phyloP scores from a whole-genome alignment of 2,888 invertebrate species.

The Drosophila mettleri region DNA sequence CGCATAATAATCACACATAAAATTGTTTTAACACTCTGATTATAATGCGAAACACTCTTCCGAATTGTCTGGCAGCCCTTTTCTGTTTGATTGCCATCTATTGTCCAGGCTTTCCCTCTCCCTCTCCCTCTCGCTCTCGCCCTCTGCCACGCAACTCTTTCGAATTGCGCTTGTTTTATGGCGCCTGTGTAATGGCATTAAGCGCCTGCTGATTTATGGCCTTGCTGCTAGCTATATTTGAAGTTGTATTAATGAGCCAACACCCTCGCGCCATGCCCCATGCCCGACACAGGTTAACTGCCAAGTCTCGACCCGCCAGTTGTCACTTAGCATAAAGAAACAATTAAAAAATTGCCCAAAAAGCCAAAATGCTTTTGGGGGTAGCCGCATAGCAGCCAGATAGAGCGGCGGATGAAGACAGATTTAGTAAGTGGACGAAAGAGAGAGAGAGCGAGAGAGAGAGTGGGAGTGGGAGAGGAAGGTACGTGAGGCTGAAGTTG shows the following conservation, averaged over 20 bases:
- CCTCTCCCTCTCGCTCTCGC: neutral
- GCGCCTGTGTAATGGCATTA: slow-evolving; percentile 58
- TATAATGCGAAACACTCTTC: slow-evolving; percentile 1
- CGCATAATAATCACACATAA: slow-evolving; percentile 6
- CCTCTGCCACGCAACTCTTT: neutral
- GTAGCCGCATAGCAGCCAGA: slow-evolving; percentile 77
- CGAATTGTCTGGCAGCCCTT: slow-evolving; percentile 4
- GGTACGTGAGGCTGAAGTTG: slow-evolving; percentile 25
- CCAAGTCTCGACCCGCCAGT: slow-evolving; percentile 24
- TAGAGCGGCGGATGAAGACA: slow-evolving; percentile 22
- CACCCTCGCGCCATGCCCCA: neutral
- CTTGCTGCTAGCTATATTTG: slow-evolving; percentile 58
- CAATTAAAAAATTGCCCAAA: slow-evolving; percentile 81
- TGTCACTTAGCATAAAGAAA: slow-evolving; percentile 83
- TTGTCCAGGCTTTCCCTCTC: slow-evolving; percentile 1
- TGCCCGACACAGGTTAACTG: slow-evolving; percentile 1
- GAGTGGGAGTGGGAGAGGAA: neutral
- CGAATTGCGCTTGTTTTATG: slow-evolving; percentile 20
- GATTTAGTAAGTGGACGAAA: neutral
- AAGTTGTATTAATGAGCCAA: slow-evolving; percentile 68
- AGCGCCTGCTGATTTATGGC: slow-evolving; percentile 69
- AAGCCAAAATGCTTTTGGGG: slow-evolving; percentile 75
- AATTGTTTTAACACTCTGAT: slow-evolving; percentile 7
- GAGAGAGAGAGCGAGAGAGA: slow-evolving; percentile 5
- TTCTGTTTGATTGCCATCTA: neutral